Conservation (phyloP, 2,888 invertebrate genomes). For the Halocaridina rubra region DNA sequence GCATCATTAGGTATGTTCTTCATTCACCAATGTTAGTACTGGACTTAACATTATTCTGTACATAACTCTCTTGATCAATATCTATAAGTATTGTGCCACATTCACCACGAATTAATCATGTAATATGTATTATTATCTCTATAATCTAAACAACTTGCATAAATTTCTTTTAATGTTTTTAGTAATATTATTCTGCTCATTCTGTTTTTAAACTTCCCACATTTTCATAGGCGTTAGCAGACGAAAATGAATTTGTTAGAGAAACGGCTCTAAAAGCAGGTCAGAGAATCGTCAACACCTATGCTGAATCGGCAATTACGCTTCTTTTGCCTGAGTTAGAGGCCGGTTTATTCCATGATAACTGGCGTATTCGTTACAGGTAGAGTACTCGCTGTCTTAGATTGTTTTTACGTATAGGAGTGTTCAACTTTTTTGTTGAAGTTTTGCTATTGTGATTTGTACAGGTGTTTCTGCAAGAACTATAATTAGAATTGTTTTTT, state of each 20-base stretch:
- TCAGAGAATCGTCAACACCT: conserved; percentile 94
- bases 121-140: no score
- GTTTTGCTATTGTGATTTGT: no score
- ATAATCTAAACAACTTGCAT: no score
- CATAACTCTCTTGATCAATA: no score
- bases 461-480: background rate
- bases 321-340: conserved; percentile 93
- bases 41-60: background rate
- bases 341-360: conserved; percentile 94
- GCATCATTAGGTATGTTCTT: no score
- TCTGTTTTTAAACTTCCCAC: no score
- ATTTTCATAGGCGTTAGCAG: conserved; percentile 82
- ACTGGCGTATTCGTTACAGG: conserved; percentile 93
- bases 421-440: no score
- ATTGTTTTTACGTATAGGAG: background rate
- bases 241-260: conserved; percentile 98
- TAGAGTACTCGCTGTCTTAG: conserved; percentile 17
- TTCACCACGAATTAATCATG: no score
- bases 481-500: background rate
- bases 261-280: conserved; percentile 97
- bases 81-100: no score
- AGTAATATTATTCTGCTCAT: conserved; percentile 23
- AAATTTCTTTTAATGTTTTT: no score
- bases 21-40: no score
- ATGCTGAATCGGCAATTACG: conserved; percentile 94